Evolutionary conservation across 1,140 invertebrate genomes (phyloP).

Genomic region (Heterodera carotae): DNA sequence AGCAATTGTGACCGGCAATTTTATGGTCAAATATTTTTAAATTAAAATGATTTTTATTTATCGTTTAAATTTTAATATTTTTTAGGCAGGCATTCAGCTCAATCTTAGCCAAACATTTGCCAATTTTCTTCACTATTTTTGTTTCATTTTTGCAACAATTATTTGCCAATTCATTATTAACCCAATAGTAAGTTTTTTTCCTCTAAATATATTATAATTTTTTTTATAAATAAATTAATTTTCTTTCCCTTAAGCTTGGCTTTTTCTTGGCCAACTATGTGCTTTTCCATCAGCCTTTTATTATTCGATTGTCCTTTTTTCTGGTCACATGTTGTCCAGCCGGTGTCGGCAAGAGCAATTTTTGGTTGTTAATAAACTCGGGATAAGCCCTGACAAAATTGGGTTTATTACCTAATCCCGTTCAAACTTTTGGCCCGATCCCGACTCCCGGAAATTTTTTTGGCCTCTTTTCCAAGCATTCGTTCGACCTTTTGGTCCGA

Average conservation of each 20-base stretch:
- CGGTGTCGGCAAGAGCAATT: slow-evolving; percentile 18
- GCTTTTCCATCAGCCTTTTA: slow-evolving; percentile 7
- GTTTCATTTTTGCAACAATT: not conserved
- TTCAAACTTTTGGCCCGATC: no score
- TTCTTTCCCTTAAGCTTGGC: no score
- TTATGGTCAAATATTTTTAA: slow-evolving; percentile 2
- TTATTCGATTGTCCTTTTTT: slow-evolving; percentile 18
- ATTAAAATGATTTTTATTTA: no score
- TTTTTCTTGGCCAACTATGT: slow-evolving; percentile 18
- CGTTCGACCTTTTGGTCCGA: no score
- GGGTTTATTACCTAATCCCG: no score
- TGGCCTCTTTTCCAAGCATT: no score
- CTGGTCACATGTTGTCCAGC: slow-evolving; percentile 2
- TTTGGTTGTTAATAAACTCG: slow-evolving; percentile 16
- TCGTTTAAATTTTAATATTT: no score
- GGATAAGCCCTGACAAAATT: no score
- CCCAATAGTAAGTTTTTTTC: not conserved
- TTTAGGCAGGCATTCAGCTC: slow-evolving; percentile 8
- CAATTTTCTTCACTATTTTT: not conserved
- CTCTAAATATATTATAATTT: no score
- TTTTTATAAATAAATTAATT: not conserved
- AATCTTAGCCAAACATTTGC: not conserved
- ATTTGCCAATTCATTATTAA: not conserved
- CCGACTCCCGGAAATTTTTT: no score
- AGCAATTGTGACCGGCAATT: not conserved